Evolutionary conservation across 2,797 vertebrate species (phyloP).

Genomic region (Gymnoscopelus braueri): DNA sequence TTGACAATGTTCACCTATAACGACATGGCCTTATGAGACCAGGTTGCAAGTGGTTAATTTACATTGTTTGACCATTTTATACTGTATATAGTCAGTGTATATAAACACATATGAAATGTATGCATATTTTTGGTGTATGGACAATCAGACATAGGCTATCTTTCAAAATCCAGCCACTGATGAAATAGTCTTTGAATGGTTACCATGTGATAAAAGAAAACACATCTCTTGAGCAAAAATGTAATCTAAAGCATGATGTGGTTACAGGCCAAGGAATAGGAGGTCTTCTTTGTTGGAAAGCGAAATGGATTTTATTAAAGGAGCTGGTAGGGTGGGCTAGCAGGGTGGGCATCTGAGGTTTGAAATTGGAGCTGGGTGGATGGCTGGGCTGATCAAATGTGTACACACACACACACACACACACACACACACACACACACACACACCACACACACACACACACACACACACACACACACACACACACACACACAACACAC

Average conservation of each 20-base stretch:
- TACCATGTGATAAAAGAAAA: not conserved
- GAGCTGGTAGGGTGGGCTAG: not conserved
- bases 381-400: slow-evolving; percentile 58
- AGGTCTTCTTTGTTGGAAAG: slow-evolving; percentile 9
- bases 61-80: too few species aligned
- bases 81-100: too few species aligned
- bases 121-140: too few species aligned
- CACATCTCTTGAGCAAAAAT: slow-evolving; percentile 25
- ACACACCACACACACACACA: not conserved
- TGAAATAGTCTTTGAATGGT: slow-evolving; percentile 35
- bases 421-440: slow-evolving; percentile 4
- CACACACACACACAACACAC: not conserved
- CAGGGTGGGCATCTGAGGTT: slow-evolving; percentile 15
- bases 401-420: slow-evolving; percentile 40
- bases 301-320: slow-evolving; percentile 31
- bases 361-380: slow-evolving; percentile 29
- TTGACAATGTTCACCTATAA: too few species aligned
- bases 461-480: slow-evolving; percentile 2
- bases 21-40: too few species aligned
- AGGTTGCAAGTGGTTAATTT: too few species aligned
- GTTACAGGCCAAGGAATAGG: slow-evolving; percentile 24
- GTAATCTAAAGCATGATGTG: slow-evolving; percentile 20
- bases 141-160: slow-evolving; percentile 31
- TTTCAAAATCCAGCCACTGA: slow-evolving; percentile 34
- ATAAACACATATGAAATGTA: too few species aligned